Evolutionary conservation across 2,888 invertebrate species (phyloP).

Genomic region (Plutella xylostella): DNA sequence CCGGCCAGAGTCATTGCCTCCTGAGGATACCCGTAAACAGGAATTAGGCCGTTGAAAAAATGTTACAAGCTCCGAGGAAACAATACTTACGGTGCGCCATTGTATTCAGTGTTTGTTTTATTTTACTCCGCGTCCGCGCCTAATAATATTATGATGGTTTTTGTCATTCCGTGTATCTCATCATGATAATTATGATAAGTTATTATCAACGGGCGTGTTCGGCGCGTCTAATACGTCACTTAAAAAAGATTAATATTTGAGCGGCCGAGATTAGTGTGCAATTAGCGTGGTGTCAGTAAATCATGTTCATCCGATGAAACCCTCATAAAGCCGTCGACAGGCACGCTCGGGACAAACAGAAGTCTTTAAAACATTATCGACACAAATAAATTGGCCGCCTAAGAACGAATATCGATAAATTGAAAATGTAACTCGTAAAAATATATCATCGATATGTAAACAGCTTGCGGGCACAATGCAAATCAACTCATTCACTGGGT

Average conservation of each 20-base stretch:
- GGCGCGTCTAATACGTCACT: slow-evolving; percentile 3
- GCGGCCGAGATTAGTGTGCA: slow-evolving; percentile 27
- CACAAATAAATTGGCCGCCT: slow-evolving; percentile 60
- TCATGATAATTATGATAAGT: neutral
- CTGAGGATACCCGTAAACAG: slow-evolving; percentile 45
- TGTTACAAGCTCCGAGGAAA: slow-evolving; percentile 35
- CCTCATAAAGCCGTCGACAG: slow-evolving; percentile 42
- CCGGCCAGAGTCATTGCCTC: slow-evolving; percentile 4
- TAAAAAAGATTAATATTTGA: slow-evolving; percentile 6
- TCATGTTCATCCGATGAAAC: slow-evolving; percentile 28
- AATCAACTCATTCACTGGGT: slow-evolving; percentile 52
- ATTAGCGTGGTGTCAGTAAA: slow-evolving; percentile 33
- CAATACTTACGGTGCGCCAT: slow-evolving; percentile 27
- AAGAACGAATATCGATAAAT: slow-evolving; percentile 63
- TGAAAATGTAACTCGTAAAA: slow-evolving; percentile 62
- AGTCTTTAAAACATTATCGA: slow-evolving; percentile 56
- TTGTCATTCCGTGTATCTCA: slow-evolving; percentile 4
- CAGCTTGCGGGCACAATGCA: slow-evolving; percentile 66
- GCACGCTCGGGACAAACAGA: slow-evolving; percentile 51
- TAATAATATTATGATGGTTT: neutral
- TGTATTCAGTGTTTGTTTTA: neutral
- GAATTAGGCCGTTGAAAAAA: slow-evolving; percentile 48
- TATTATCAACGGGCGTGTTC: slow-evolving; percentile 3
- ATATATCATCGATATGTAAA: slow-evolving; percentile 67
- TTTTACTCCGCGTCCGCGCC: neutral